Evolutionary conservation across 2,797 vertebrate species (phyloP), one percentile per base, ranked within the genome.

Genomic region (Cephalopachus bancanus): DNA sequence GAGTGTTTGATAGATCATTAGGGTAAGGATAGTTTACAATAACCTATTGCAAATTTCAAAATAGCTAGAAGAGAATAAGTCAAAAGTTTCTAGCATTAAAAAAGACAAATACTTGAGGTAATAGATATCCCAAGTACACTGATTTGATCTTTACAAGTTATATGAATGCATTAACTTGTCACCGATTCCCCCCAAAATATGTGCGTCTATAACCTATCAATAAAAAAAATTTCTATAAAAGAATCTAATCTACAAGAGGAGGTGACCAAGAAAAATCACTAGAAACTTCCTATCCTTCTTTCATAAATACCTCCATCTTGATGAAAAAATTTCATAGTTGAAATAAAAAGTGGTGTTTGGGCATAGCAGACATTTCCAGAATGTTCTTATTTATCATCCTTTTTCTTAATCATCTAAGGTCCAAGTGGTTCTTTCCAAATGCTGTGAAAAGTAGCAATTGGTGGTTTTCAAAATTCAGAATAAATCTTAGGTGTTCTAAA

Each of bases 221-320:
- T n/a, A 20, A 78, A 78, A 78, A 57, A 78, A 16, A 57, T 22
- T 78, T 78, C n/a, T 0, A 14, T 57, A 59, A 80, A 78, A 65
- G 69, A 93, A 79, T 37, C 24, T n/a, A 37, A 75, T 83, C 59
- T 64, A 1, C 60, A 85, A 93, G 19, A 85, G 28, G 7, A 49
- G 12, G 30, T 59, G 49, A 78, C 24, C 37, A 71, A 87, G n/a
- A 89, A 19, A 83, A 92, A 83, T 24, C 92, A 81, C 76, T 87
- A 60, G 28, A 96, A 92, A 72, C 7, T 59, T 1, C 37, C 19
- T 74, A 20, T 30, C 20, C 24, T 83, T 71, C 53, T 89, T 76
- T 26, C 26, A 89, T 57, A 53, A 79, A 87, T 19, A 88, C 11
- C 33, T 95, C 26, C 15, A 89, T 65, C 53, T 74, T 83, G 22